Conservation (phyloP, 1,140 invertebrate species). For the Elysia chlorotica region DNA sequence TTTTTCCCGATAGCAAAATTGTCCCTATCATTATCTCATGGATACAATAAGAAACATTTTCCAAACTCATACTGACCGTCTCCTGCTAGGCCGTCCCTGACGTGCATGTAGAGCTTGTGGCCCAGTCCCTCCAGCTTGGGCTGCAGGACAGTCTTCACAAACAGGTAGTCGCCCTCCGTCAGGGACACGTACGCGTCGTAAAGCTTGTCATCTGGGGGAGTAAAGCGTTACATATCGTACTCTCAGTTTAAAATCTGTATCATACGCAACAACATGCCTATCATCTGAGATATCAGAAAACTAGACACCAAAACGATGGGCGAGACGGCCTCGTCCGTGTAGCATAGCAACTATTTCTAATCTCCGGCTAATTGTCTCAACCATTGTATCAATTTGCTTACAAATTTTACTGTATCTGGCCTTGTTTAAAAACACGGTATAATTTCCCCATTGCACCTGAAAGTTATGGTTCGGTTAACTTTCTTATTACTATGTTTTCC, state of each 20-base stretch:
- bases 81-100: constrained; percentile 24
- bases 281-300: neutral
- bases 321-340: neutral
- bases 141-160: constrained; percentile 20
- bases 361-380: no score
- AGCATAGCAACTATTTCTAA: neutral
- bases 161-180: constrained; percentile 5
- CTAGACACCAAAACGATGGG: neutral
- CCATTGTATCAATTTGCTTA: no score
- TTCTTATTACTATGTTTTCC: no score
- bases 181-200: constrained; percentile 36
- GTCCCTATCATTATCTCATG: no score
- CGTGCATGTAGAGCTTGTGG: constrained; percentile 32
- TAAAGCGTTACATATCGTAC: neutral
- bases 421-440: no score
- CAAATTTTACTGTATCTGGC: no score
- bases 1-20: no score
- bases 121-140: constrained; percentile 29
- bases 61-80: no score
- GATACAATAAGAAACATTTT: no score
- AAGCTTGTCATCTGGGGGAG: constrained; percentile 24
- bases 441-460: no score
- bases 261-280: neutral
- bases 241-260: neutral
- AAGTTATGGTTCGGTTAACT: no score